Conservation (phyloP, 2,797 vertebrate genomes). For the Vireo griseus region DNA sequence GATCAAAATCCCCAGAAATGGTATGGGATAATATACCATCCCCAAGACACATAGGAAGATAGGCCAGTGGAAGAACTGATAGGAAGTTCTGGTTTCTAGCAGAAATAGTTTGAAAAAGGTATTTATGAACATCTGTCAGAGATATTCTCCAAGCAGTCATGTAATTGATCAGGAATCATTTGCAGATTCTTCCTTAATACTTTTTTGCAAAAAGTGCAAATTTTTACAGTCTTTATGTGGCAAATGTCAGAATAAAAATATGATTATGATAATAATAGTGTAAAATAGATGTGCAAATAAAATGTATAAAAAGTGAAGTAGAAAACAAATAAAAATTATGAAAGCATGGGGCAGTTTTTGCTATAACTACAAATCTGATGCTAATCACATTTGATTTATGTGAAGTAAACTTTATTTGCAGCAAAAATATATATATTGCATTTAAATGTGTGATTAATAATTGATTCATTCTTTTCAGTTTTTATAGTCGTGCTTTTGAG, state of each 20-base stretch:
- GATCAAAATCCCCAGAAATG: background rate
- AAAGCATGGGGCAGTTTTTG: background rate
- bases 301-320: background rate
- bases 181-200: background rate
- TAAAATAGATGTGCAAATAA: background rate
- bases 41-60: background rate
- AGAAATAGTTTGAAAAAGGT: background rate
- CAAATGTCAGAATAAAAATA: background rate
- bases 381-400: background rate
- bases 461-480: constrained; percentile 72
- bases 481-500: constrained; percentile 98
- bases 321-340: background rate
- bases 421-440: background rate
- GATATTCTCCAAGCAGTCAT: background rate
- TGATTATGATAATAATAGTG: background rate
- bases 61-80: background rate
- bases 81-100: background rate
- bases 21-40: background rate
- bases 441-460: constrained; percentile 17
- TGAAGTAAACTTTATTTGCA: background rate
- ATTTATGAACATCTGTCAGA: background rate
- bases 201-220: background rate
- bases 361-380: background rate
- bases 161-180: background rate
- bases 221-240: background rate